Percentiles rank a stretch among this genome's conserved stretches.
phyloP scores from a whole-genome alignment of 2,113 vertebrate species.

The Gallinago media region DNA sequence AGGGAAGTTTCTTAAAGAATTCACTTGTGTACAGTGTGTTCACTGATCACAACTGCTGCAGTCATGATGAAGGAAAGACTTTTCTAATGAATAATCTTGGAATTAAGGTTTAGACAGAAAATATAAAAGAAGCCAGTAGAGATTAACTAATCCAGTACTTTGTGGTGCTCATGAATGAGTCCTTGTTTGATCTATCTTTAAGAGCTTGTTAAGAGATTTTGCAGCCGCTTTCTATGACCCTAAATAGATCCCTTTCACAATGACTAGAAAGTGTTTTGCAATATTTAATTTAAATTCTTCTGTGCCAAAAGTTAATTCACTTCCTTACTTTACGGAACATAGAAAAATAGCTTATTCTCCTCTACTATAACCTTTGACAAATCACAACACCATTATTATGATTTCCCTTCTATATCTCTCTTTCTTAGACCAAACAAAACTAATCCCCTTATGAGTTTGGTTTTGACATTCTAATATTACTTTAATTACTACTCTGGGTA shows the following conservation, averaged over 20 bases:
- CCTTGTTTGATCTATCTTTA: background rate
- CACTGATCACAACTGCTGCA: background rate
- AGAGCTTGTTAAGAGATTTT: background rate
- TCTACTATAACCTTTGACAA: background rate
- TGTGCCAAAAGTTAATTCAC: background rate
- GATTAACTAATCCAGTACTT: background rate
- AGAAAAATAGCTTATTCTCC: background rate
- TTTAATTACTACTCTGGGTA: background rate
- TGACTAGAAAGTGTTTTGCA: background rate
- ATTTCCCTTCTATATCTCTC: background rate
- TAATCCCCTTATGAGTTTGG: background rate
- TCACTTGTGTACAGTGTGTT: background rate
- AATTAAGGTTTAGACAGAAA: background rate
- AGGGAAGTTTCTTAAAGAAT: background rate
- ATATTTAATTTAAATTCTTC: background rate
- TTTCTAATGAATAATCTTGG: background rate
- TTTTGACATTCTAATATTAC: background rate
- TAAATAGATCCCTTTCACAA: background rate
- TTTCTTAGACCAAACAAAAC: background rate
- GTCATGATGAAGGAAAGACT: background rate
- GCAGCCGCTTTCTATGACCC: background rate
- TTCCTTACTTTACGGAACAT: background rate
- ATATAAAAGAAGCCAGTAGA: background rate
- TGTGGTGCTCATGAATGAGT: background rate
- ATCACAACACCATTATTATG: background rate